Percentiles rank a stretch among this genome's conserved stretches.
These are phyloP conservation scores for Dolichotis patagonum DNA, from an alignment of 2,113 vertebrate species.

Conservation along the genomic window DNA sequence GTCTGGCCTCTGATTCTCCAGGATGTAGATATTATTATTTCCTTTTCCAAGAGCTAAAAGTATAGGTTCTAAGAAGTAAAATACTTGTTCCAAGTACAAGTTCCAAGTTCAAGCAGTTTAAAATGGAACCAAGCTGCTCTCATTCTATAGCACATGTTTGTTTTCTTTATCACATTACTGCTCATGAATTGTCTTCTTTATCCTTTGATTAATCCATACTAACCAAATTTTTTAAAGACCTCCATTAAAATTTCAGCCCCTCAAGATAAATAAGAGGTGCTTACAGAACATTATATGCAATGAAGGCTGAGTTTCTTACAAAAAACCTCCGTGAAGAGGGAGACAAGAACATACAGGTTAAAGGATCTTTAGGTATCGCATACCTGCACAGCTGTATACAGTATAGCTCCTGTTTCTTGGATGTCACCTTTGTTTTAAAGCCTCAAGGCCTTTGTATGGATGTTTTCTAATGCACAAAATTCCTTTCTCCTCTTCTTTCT, in stretches of 20 bases:
- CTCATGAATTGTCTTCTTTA: neutral
- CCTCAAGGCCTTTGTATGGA: neutral
- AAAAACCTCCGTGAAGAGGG: neutral
- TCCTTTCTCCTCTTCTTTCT: neutral
- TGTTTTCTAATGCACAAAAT: neutral
- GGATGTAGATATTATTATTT: neutral
- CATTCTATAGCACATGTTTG: neutral
- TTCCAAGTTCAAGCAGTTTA: no score
- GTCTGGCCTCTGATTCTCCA: neutral
- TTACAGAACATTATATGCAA: neutral
- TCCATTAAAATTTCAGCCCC: neutral
- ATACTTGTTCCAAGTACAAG: neutral
- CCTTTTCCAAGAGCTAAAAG: neutral
- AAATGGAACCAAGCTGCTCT: neutral
- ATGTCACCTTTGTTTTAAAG: neutral
- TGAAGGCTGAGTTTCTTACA: neutral
- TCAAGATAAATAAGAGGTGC: neutral
- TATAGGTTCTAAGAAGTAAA: neutral
- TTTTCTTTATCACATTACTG: no score
- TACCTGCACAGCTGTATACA: fast-evolving
- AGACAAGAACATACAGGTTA: neutral
- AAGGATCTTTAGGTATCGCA: neutral
- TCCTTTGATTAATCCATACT: neutral
- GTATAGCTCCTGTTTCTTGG: neutral
- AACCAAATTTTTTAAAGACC: neutral